Percentiles rank a stretch among this genome's conserved stretches.
These are phyloP conservation scores for Lichenostomus cassidix DNA, from an alignment of 2,113 vertebrate species.

Conservation along the genomic window DNA sequence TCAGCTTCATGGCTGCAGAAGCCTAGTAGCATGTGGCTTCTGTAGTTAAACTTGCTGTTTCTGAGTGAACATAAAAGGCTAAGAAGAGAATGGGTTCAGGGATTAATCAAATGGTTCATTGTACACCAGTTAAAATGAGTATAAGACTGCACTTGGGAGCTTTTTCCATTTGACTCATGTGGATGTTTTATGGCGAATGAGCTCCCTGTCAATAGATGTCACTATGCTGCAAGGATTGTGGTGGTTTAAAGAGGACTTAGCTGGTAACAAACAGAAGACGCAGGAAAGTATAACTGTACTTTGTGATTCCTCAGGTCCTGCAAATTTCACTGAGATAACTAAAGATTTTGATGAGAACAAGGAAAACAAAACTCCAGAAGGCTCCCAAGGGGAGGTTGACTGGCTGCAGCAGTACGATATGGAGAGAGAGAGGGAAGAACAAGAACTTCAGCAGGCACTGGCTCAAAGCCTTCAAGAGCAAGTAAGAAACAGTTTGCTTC, in stretches of 20 bases:
- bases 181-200: background rate
- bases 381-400: conserved; percentile 87
- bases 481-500: conserved; percentile 73
- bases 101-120: background rate
- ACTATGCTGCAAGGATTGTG: conserved; percentile 23
- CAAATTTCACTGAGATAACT: conserved; percentile 76
- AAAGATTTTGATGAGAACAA: conserved; percentile 98
- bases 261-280: background rate
- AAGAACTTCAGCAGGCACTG: conserved; percentile 95
- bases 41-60: background rate
- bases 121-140: background rate
- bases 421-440: conserved; percentile 94
- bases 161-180: background rate
- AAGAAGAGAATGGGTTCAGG: background rate
- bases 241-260: background rate
- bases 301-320: conserved; percentile 68
- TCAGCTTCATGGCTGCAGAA: background rate
- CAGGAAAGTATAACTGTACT: background rate
- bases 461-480: conserved; percentile 98
- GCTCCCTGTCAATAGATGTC: conserved; percentile 47
- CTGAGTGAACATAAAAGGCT: background rate
- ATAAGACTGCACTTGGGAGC: background rate
- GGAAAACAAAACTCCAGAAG: conserved; percentile 97
- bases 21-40: background rate
- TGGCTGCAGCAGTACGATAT: conserved; percentile 94